A percentile compares a stretch with the other conserved stretches of the same genome.
Conservation (phyloP, 2,797 vertebrate genomes). For the Brachyrhaphis roseni region DNA sequence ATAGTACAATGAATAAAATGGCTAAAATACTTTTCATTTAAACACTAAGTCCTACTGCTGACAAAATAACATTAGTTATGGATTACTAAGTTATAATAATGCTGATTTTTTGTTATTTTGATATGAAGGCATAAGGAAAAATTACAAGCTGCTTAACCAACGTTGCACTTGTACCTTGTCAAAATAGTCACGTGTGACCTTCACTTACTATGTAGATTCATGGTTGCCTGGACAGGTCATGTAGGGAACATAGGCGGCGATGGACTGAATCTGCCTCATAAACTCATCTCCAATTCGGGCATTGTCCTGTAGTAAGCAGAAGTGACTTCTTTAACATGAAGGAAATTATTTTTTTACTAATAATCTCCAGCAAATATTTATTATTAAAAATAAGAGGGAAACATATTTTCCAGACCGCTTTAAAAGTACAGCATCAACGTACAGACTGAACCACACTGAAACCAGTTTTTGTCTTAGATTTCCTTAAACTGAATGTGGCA, state of each 20-base stretch:
- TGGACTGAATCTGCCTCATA: constrained; percentile 89
- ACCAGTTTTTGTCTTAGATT: constrained; percentile 41
- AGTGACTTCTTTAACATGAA: constrained; percentile 30
- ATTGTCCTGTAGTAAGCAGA: constrained; percentile 79
- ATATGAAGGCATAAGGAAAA: not conserved
- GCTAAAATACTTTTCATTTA: not conserved
- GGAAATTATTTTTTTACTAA: constrained; percentile 16
- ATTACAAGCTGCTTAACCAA: not conserved
- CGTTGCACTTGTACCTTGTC: not conserved
- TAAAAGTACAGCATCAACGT: constrained; percentile 41
- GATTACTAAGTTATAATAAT: not conserved
- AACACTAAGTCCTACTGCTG: not conserved
- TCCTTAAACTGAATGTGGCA: constrained; percentile 35
- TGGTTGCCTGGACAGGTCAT: constrained; percentile 95
- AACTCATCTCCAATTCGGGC: constrained; percentile 88
- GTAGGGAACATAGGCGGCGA: constrained; percentile 89
- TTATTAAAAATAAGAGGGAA: constrained; percentile 11
- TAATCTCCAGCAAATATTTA: constrained; percentile 28
- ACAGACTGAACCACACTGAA: constrained; percentile 45
- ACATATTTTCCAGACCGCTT: constrained; percentile 57
- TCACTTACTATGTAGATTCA: constrained; percentile 86
- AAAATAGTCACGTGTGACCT: constrained; percentile 55
- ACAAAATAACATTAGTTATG: not conserved
- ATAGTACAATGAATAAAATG: not conserved
- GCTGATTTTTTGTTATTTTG: not conserved